Base-by-base conservation (phyloP, 2,113 vertebrate genomes). In the Porphyrio hochstetteri region DNA sequence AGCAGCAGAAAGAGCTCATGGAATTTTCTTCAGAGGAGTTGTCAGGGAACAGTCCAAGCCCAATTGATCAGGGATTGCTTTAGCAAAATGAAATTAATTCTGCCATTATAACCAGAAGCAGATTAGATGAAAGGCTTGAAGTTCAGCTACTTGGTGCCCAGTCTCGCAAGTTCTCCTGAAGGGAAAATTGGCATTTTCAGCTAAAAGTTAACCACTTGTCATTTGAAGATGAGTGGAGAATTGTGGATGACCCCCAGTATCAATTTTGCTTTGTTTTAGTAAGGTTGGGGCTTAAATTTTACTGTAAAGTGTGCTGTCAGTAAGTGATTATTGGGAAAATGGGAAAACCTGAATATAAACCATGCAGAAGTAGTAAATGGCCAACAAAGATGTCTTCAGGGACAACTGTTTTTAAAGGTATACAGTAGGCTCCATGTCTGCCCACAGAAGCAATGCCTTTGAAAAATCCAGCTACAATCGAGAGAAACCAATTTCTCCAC, bases 71-170 rank as follows among this genome's bases (percentile, higher is more conserved):
- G 76, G 21, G 46, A 53, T 93, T 48, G 65, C 48, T 94, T 81
- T 81, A 92, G 69, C 92, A 90, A 90, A 93, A 68, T 88, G 52
- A 84, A 90, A 90, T 95, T 81, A 88, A 68, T 95, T 96, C 76
- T 94, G 60, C 90, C 53, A 76, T 78, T 31, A 15, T 40, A 92
- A 74, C 35, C 80, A 72, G 75, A 46, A 69, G 28, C 44, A 86
- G 61, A 71, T 60, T 70, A 86, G 85, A 78, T 78, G n/a, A 78
- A 90, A 88, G 17, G 46, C 72, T 84, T 35, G 85, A 81, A 68
- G 53, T 65, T 68, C 61, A 69, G 36, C 33, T 93, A n/a, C 77
- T 36, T 64, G 38, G 18, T 90, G 38, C 56, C 72, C 40, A 35
- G 35, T 23, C 33, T 79, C 78, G 13, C 25, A 77, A 74, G 20